Evolutionary conservation across 2,113 vertebrate genomes (phyloP), one percentile per base, ranked within the genome.

Genomic region (Centropus bengalensis): DNA sequence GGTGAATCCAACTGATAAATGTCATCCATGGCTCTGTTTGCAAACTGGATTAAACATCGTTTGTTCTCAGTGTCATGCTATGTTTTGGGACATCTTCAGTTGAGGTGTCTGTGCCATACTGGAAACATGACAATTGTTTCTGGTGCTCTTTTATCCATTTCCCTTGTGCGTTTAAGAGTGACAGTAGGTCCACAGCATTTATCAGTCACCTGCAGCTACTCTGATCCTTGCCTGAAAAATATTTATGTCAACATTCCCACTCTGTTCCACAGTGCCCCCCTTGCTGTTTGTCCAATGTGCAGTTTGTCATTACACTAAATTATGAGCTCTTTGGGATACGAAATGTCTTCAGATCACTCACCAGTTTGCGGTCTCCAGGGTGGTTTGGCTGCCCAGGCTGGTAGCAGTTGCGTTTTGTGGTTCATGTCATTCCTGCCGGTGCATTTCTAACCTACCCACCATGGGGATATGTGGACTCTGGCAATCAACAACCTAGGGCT

Each of bases 221-320:
- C 64, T 22, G 12, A 44, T 54, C 49, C 45, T 49, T 45, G 24
- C 40, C 44, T 14, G 1, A 8, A 52, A 63, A 7, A 8, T 1
- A 16, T 11, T 32, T 33, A 2, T 24, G 32, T 18, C 55, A 16
- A 7, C 10, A 3, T 32, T 16, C 32, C 22, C 20, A 5, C 28
- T 59, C 0, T 2, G 6, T 3, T 20, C 14, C 45, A 36, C 1
- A 0, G 28, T 24, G 55, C 6, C 44, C 47, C 20, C 32, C 21
- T 74, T 7, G 5, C n/a, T 40, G 14, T 13, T n/a, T 40, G 59
- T 5, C 16, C 59, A 11, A 2, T 0, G 0, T 20, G n/a, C 0
- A 0, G 5, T 54, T 73, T 59, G 74, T 67, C 32, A 17, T 33
- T 23, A 15, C 16, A 1, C 26, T 11, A 14, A 49, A 22, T 7